A percentile compares a stretch with the other conserved stretches of the same genome.
phyloP scores from a whole-genome alignment of 2,797 vertebrate species.

The Sebastes cheni region DNA sequence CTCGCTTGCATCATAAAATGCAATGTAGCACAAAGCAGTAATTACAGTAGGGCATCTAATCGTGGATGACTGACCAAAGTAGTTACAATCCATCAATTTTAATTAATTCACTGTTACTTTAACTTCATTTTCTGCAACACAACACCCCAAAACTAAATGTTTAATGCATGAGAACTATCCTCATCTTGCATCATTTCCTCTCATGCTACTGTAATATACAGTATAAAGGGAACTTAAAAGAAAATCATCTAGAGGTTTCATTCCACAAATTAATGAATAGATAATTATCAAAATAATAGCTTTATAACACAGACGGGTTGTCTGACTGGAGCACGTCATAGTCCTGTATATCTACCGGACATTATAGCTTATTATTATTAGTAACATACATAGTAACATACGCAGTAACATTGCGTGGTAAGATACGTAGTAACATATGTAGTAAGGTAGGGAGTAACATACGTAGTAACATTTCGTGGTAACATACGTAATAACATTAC shows the following conservation, averaged over 20 bases:
- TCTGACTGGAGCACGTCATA: neutral
- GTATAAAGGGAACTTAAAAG: neutral
- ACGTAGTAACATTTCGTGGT: no score
- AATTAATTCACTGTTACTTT: slow-evolving; percentile 6
- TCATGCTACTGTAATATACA: neutral
- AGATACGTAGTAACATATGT: no score
- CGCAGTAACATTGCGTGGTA: no score
- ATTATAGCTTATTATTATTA: no score
- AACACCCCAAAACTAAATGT: neutral
- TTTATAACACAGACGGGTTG: no score
- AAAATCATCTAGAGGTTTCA: neutral
- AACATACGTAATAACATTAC: no score
- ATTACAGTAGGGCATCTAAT: slow-evolving; percentile 24
- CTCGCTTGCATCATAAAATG: slow-evolving; percentile 11
- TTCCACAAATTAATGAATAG: neutral
- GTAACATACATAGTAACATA: no score
- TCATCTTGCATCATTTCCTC: neutral
- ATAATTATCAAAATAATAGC: neutral
- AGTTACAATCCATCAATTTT: slow-evolving; percentile 13
- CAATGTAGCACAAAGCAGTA: slow-evolving; percentile 4
- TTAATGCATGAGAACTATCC: neutral
- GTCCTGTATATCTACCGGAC: no score
- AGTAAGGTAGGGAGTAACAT: no score
- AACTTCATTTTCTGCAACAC: slow-evolving; percentile 9
- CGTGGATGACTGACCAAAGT: slow-evolving; percentile 13